A percentile compares a stretch with the other conserved stretches of the same genome.
Conservation (phyloP, 1,140 invertebrate species). For the Asbolus verrucosus region DNA sequence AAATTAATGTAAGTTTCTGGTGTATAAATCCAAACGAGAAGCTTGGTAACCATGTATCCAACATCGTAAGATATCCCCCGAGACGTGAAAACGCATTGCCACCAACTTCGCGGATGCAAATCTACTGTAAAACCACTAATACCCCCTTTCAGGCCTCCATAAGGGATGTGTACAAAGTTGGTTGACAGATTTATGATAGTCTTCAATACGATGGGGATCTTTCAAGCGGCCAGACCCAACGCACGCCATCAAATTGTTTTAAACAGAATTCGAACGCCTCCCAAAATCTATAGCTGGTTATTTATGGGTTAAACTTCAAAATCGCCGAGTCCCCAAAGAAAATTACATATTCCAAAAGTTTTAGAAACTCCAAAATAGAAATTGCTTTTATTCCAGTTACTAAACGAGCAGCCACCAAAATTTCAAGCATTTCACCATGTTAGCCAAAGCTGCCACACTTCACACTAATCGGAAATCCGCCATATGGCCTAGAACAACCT, state of each 20-base stretch:
- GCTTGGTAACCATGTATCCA: constrained; percentile 9
- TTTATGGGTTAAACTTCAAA: constrained; percentile 24
- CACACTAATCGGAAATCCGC: constrained; percentile 14
- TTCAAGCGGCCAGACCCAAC: constrained; percentile 1
- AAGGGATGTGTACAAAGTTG: constrained; percentile 54
- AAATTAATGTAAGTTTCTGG: constrained; percentile 34
- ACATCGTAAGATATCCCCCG: constrained; percentile 22
- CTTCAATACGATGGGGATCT: constrained; percentile 46
- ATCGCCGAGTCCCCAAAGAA: too few species aligned
- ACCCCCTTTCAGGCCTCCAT: constrained; percentile 53
- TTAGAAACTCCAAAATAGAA: too few species aligned
- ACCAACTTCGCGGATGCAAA: constrained; percentile 60
- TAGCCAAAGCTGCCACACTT: background rate
- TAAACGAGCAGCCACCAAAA: too few species aligned
- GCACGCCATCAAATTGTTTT: constrained; percentile 44
- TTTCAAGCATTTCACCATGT: too few species aligned
- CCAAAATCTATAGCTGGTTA: constrained; percentile 26
- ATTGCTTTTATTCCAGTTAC: too few species aligned
- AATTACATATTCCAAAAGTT: too few species aligned
- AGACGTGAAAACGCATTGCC: constrained; percentile 37
- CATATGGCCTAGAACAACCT: constrained; percentile 16
- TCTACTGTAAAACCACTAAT: constrained; percentile 61
- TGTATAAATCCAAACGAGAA: constrained; percentile 20
- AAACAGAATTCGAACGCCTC: constrained; percentile 40
- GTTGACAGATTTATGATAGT: constrained; percentile 59